phyloP scores from a whole-genome alignment of 2,797 vertebrate species.

The Holocentrus rufus region DNA sequence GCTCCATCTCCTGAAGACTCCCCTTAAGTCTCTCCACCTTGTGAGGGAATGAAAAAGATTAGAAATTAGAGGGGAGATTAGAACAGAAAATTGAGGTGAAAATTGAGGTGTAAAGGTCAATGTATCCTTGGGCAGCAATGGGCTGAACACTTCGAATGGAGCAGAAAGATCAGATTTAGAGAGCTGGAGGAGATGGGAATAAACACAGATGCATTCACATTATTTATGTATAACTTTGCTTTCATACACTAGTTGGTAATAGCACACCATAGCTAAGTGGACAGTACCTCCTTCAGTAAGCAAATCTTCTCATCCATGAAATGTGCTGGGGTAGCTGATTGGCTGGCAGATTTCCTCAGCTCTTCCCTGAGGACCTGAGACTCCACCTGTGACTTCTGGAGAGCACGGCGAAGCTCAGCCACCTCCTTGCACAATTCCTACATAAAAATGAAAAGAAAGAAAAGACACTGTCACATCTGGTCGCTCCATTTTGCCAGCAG shows the following conservation, averaged over 20 bases:
- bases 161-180: not conserved
- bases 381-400: constrained; percentile 77
- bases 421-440: constrained; percentile 79
- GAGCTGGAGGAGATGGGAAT: too few relatives aligned
- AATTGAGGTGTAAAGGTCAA: not conserved
- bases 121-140: not conserved
- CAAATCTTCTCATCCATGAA: constrained; percentile 79
- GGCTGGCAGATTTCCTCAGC: constrained; percentile 57
- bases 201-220: too few relatives aligned
- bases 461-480: not conserved
- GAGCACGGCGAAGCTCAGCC: constrained; percentile 65
- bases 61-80: not conserved
- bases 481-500: not conserved
- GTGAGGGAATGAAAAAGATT: not conserved
- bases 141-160: not conserved
- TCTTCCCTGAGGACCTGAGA: constrained; percentile 73
- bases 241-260: not conserved
- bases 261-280: not conserved
- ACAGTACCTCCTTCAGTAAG: constrained; percentile 76
- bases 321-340: constrained; percentile 46
- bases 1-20: constrained; percentile 73
- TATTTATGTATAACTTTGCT: too few relatives aligned
- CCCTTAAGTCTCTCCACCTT: constrained; percentile 80
- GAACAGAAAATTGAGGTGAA: not conserved
- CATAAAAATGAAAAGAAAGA: not conserved